Evolutionary conservation across 2,113 vertebrate species (phyloP), one percentile per base, ranked within the genome.

Genomic region (Morphnarchus princeps): DNA sequence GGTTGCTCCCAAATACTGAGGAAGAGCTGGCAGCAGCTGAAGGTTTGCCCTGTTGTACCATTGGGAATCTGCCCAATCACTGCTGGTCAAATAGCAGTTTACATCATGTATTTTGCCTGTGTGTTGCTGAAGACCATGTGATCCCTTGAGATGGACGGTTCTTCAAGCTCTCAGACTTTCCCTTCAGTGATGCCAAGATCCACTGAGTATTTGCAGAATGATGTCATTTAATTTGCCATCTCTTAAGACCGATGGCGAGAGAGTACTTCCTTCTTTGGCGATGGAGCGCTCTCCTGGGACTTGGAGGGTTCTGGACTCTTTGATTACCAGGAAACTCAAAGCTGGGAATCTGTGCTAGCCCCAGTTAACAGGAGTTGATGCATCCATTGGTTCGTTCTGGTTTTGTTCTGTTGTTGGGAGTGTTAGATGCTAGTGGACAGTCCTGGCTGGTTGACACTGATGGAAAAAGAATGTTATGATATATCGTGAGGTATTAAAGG

Each of bases 101-200:
- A 34, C 16, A 22, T 57, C 67, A 69, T 0, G 0, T 25, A 34
- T 57, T 40, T 79, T 80, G 38, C 57, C 72, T 80, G 34, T 43
- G 31, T 89, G n/a, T 66, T 2, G 4, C 72, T 58, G 77, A 84
- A 81, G 84, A 73, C 24, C 31, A 5, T 20, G n/a, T 36, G 81
- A 73, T 86, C 65, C 34, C 55, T 66, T 58, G 54, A 93, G 69
- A 74, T 70, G 45, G 42, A 78, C 62, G 59, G 25, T 93, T 93
- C 83, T 83, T 81, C 59, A 58, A 11, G 77, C 36, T 89, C 83
- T 87, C 93, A 95, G 72, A 91, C 63, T 89, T 94, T 84, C 72
- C 83, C 77, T 89, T 91, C 87, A 42, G 36, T 28, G 34, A 78
- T 94, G 89, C 92, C 92, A 96, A 89, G 81, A 94, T 94, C 76